Conservation (phyloP, 2,113 vertebrate species). For the Pseudorasbora parva region DNA sequence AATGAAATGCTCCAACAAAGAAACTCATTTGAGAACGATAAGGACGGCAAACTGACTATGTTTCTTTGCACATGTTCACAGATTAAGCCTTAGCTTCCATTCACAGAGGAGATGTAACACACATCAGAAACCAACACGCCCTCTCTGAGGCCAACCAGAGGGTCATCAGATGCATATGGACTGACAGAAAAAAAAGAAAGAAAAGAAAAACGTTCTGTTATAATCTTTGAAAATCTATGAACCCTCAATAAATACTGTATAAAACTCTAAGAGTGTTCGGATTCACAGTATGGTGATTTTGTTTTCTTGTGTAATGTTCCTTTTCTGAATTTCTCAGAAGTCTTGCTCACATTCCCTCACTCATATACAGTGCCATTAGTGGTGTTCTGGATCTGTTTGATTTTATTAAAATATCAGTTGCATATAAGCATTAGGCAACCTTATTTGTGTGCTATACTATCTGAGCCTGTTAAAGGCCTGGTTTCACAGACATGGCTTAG, state of each 20-base stretch:
- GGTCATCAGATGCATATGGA: conserved; percentile 52
- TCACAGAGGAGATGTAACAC: conserved; percentile 52
- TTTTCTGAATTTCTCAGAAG: not conserved
- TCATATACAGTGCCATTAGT: not conserved
- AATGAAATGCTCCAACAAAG: conserved; percentile 32
- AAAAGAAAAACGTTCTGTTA: conserved; percentile 62
- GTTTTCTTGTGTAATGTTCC: not conserved
- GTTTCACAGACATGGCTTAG: no score
- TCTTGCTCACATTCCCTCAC: not conserved
- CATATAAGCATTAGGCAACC: not conserved
- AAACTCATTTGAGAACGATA: conserved; percentile 29
- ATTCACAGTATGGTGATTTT: conserved; percentile 22
- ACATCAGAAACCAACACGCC: conserved; percentile 58
- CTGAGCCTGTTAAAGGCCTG: not conserved
- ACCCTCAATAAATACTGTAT: conserved; percentile 77
- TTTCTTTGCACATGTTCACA: conserved; percentile 77
- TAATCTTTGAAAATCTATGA: conserved; percentile 64
- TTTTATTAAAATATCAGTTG: not conserved
- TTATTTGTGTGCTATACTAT: not conserved
- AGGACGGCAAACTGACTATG: conserved; percentile 65
- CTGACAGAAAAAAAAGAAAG: conserved; percentile 54
- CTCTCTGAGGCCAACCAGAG: conserved; percentile 61
- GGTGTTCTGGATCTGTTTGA: not conserved
- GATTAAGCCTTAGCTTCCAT: conserved; percentile 73
- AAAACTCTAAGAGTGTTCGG: conserved; percentile 62